These are phyloP conservation scores for Blastomussa wellsi DNA, from an alignment of 92 coral and sea anemone species.

Conservation along the genomic window DNA sequence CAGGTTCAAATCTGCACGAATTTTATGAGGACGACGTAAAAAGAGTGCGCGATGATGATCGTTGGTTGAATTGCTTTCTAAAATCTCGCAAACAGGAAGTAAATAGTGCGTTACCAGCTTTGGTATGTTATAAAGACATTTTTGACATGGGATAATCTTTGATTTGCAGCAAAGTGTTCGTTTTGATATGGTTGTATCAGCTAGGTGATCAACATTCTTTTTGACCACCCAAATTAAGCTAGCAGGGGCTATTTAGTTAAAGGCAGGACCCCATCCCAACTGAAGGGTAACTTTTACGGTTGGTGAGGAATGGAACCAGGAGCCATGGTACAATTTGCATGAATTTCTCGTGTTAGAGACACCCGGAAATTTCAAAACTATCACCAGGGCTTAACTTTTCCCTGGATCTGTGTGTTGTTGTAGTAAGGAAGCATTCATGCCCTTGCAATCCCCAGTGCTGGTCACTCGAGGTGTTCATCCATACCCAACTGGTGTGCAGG, in stretches of 20 bases:
- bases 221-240: not conserved
- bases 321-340: too few relatives aligned
- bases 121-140: slow-evolving; percentile 51
- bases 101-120: slow-evolving; percentile 59
- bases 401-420: too few relatives aligned
- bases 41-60: slow-evolving; percentile 69
- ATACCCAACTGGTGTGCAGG: too few relatives aligned
- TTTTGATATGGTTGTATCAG: not conserved
- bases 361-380: too few relatives aligned
- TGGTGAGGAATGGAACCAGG: too few relatives aligned
- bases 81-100: slow-evolving; percentile 67
- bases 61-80: slow-evolving; percentile 73
- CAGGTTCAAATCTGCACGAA: slow-evolving; percentile 64
- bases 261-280: not conserved
- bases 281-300: too few relatives aligned
- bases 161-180: not conserved
- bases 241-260: not conserved
- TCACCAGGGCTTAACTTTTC: too few relatives aligned
- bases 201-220: not conserved
- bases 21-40: slow-evolving; percentile 67
- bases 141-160: not conserved
- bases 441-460: too few relatives aligned
- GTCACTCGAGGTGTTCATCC: too few relatives aligned
- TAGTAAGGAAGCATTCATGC: too few relatives aligned
- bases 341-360: too few relatives aligned